phyloP scores from a whole-genome alignment of 2,113 vertebrate species.

The Candoia aspera region DNA sequence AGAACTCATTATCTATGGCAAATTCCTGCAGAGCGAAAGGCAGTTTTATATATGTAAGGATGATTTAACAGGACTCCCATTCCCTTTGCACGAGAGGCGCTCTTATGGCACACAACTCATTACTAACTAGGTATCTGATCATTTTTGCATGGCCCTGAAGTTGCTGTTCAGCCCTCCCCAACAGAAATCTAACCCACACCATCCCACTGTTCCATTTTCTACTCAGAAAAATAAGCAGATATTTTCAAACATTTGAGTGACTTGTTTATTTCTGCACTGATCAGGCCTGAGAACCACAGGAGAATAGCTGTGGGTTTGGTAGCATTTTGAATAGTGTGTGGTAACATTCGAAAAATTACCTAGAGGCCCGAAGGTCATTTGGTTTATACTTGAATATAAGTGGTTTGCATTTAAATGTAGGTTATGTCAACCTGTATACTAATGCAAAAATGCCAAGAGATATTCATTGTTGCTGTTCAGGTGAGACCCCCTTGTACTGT shows the following conservation, averaged over 20 bases:
- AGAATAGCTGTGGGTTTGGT: neutral
- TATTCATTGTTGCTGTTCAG: constrained; percentile 16
- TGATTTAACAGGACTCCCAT: constrained; percentile 21
- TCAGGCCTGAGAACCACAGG: neutral
- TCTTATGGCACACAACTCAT: constrained; percentile 5
- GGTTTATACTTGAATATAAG: neutral
- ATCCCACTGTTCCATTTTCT: neutral
- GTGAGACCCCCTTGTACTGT: neutral
- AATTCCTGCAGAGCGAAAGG: constrained; percentile 10
- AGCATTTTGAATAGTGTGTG: constrained; percentile 11
- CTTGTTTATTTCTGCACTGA: neutral
- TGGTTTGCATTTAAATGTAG: constrained; percentile 1
- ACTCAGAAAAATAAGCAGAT: neutral
- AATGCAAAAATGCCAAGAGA: neutral
- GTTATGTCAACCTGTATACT: rapidly evolving
- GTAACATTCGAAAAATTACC: constrained; percentile 2
- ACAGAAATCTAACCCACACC: neutral
- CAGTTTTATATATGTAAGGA: constrained; percentile 29
- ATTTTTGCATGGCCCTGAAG: neutral
- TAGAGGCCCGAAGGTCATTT: neutral
- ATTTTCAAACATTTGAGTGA: neutral
- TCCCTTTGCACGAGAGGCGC: constrained; percentile 3
- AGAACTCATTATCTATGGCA: constrained; percentile 20
- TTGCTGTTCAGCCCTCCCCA: constrained; percentile 3
- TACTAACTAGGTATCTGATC: constrained; percentile 20